Base-by-base conservation (phyloP, 2,888 invertebrate species). In the Chloroclystis v-ata region DNA sequence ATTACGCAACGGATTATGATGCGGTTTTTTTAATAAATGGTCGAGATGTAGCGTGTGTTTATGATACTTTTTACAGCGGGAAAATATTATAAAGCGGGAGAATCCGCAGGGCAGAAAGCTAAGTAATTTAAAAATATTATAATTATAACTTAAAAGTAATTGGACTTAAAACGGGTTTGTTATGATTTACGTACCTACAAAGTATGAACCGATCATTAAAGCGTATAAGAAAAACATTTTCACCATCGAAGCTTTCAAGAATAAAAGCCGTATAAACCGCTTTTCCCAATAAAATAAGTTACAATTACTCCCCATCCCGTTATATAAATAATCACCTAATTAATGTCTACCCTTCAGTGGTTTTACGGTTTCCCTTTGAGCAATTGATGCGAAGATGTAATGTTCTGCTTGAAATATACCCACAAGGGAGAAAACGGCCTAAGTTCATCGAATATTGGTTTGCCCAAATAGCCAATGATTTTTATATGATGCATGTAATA, bases 261-360 rank as follows among this genome's bases (percentile, higher is more conserved):
- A 20, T 7, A 35, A 35, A 35, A 35, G 16, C 20, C 16, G 10
- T 20, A 24, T 26, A 37, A 43, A 35, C 28, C 28, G n/a, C 35
- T 13, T 20, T 37, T 24, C 41, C 41, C 2, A 7, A 37, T 37
- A 41, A 45, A 40, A 43, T 35, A 38, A 44, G 41, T 45, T 41
- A 49, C 41, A 38, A 45, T 42, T 42, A 49, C 41, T 42, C 41
- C 44, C 32, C 32, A 48, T 56, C 52, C 54, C 50, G 39, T 40
- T 49, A 55, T 45, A 53, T 56, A 54, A 59, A 58, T 63, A 60
- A 60, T 60, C 59, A 56, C 50, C 56, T 61, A 62, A 62, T 64
- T 61, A 60, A 61, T 57, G 58, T 59, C 59, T 53, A 54, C 54
- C 54, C 50, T 55, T 51, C 53, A 52, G 58, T 59, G 57, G 61